Conservation (phyloP, 2,888 invertebrate genomes). For the Pseudococcus viburni region DNA sequence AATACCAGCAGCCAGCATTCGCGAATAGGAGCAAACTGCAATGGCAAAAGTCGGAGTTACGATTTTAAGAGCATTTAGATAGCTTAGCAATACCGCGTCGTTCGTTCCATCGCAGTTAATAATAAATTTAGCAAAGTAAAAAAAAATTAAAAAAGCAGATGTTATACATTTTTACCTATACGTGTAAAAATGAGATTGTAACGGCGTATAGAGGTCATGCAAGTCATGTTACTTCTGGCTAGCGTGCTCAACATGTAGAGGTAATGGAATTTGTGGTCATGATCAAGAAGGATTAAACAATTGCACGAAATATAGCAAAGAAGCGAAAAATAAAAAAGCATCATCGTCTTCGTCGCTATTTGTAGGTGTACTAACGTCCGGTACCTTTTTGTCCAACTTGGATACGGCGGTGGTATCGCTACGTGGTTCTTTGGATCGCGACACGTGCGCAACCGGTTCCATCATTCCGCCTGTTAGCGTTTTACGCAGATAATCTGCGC, state of each 20-base stretch:
- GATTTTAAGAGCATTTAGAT: background rate
- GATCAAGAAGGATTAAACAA: constrained; percentile 42
- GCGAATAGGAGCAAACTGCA: background rate
- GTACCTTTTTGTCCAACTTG: constrained; percentile 70
- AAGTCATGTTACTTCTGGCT: constrained; percentile 56
- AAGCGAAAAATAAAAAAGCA: constrained; percentile 57
- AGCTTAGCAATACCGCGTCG: background rate
- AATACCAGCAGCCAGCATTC: background rate
- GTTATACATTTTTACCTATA: constrained; percentile 53
- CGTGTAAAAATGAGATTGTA: constrained; percentile 55
- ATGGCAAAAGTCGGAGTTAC: background rate
- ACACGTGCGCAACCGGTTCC: constrained; percentile 57
- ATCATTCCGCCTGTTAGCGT: constrained; percentile 72
- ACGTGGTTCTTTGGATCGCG: constrained; percentile 53
- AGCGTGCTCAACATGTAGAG: constrained; percentile 52
- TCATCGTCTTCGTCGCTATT: constrained; percentile 61
- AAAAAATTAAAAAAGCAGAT: constrained; percentile 33
- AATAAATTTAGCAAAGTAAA: constrained; percentile 11
- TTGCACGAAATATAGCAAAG: constrained; percentile 59
- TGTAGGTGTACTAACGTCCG: background rate
- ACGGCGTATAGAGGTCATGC: constrained; percentile 55
- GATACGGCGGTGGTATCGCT: constrained; percentile 66
- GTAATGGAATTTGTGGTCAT: constrained; percentile 18
- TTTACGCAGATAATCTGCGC: constrained; percentile 78
- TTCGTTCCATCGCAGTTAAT: constrained; percentile 24